phyloP scores from a whole-genome alignment of 2,797 vertebrate species.

The Chaetodon trifasciatus region DNA sequence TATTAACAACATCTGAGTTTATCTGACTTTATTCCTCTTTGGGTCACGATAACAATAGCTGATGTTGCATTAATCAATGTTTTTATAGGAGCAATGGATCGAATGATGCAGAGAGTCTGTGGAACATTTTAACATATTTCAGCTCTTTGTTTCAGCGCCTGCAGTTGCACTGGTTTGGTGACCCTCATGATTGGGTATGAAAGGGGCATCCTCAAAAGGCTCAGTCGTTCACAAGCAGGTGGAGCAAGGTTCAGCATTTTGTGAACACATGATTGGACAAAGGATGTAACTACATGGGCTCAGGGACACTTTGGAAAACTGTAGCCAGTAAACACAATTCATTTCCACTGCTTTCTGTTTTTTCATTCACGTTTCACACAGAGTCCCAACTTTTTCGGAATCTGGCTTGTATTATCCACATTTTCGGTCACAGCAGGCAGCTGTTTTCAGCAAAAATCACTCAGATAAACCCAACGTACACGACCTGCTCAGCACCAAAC shows the following conservation, averaged over 20 bases:
- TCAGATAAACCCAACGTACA: background rate
- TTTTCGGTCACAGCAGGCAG: background rate
- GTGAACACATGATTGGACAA: too few species aligned
- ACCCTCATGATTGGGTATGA: background rate
- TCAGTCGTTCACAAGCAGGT: too few species aligned
- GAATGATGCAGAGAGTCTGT: background rate
- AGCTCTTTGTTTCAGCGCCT: background rate
- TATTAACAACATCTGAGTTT: slow-evolving; percentile 6
- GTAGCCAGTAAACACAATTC: too few species aligned
- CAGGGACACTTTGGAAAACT: too few species aligned
- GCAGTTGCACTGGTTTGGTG: background rate
- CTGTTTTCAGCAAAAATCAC: background rate
- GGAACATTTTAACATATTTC: background rate
- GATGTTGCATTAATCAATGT: background rate
- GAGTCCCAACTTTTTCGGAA: too few species aligned
- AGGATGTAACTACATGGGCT: too few species aligned
- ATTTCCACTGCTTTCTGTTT: too few species aligned
- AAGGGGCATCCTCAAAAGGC: too few species aligned
- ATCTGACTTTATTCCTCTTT: background rate
- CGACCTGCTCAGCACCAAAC: background rate
- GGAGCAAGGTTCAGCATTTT: too few species aligned
- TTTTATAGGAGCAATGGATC: background rate
- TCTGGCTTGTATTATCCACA: background rate
- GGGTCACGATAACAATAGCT: background rate
- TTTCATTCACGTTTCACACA: too few species aligned